Base-by-base conservation (phyloP, 2,888 invertebrate genomes). In the Dusona sp. region DNA sequence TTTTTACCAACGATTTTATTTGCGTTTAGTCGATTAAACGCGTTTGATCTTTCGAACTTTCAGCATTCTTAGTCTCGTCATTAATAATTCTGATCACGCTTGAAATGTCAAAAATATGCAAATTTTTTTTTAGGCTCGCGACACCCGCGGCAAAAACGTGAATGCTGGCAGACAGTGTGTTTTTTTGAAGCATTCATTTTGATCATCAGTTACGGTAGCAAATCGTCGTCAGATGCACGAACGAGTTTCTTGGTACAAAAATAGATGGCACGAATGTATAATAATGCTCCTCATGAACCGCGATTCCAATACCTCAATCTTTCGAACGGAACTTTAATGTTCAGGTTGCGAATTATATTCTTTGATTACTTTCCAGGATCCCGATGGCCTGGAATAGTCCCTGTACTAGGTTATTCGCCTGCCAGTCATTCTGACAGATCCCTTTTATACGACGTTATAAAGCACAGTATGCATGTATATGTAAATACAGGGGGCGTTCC, bases 261-360 rank as follows among this genome's bases (percentile, higher is more conserved):
- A 74, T 38, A 42, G 42, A 48, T 19, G 25, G 29, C 25, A 25
- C 9, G n/a, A 54, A 67, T 45, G 64, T n/a, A n/a, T n/a, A 45
- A 57, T 68, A 57, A 45, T 67, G 61, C 22, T 11, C n/a, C 42
- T 16, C 70, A 48, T 38, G 54, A 75, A 65, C 48, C 42, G 36
- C 36, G 81, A 73, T 78, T 67, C 36, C 64, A 68, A 85, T 83
- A 67, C 81, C 54, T 81, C 81, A 70, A 84, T 84, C 78, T 48
- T 87, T 79, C 73, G 16, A 87, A 87, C 86, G 86, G 84, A 87
- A 84, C 57, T 64, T 85, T 74, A 81, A 78, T 81, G 48, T 82
- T 36, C 38, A 73, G 79, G 64, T 54, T 51, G 48, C 19, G 65
- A 57, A 64, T 78, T 33, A 9, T 48, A 73, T 78, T 72, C 45